Evolutionary conservation across 2,113 vertebrate species (phyloP), one percentile per base, ranked within the genome.

Genomic region (Lophius piscatorius): DNA sequence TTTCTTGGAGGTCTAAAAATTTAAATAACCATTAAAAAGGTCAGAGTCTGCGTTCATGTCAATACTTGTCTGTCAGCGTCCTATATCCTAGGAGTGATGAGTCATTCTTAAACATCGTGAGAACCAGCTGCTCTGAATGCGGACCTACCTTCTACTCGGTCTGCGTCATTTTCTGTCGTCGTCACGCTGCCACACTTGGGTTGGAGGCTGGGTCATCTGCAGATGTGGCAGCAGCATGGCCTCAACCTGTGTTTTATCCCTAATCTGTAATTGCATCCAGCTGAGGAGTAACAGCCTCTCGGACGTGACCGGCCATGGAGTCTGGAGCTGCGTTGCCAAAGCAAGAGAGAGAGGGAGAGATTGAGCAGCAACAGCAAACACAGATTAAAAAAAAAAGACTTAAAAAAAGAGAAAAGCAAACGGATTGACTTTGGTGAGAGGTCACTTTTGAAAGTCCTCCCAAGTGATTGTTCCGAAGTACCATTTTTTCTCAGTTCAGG

Each of bases 361-460:
- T 82, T 60, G 72, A 76, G 45, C 63, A 8, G 65, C 65, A 75
- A 54, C 67, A 52, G 70, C 70, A 76, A 79, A 85, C 74, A 68
- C 41, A 67, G 81, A 82, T 70, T n/a, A 77, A 82, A 79, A 85
- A 80, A 23, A 63, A 72, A 70, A 71, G 52, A 44, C 71, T 76
- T 52, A 58, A 61, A 45, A 34, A 31, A 28, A 39, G 38, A 57
- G 35, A 64, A 65, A 80, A 80, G 74, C 73, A 72, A 83, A 87
- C 24, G 51, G 81, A 84, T 82, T 81, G 86, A 90, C 88, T 90
- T 90, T 89, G 88, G 80, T 80, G 63, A 81, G 80, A 89, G 89
- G 88, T 87, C 81, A 87, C 84, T 84, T 87, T 78, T 80, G 77
- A 89, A 87, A 85, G 75, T 80, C 82, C 78, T 81, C 78, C 78